Evolutionary conservation across 2,888 invertebrate species (phyloP).

Genomic region (Drosophila koepferae): DNA sequence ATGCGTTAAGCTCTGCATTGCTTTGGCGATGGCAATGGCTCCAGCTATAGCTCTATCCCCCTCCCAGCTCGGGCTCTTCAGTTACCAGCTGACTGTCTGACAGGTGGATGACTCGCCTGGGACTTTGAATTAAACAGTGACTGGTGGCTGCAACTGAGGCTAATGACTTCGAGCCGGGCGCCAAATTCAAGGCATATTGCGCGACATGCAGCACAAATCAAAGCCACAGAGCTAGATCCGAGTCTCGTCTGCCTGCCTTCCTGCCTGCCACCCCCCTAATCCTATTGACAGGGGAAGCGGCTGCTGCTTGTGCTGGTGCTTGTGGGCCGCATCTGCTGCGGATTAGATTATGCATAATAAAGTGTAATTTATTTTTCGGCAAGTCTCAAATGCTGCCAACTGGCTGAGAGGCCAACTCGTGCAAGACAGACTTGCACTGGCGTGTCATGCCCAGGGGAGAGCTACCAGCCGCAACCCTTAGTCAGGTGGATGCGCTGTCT

Average conservation of each 20-base stretch:
- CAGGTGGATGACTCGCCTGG: slow-evolving; percentile 62
- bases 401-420: slow-evolving; percentile 34
- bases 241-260: neutral
- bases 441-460: slow-evolving; percentile 16
- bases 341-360: slow-evolving; percentile 85
- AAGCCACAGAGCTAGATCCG: slow-evolving; percentile 13
- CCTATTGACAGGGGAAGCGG: slow-evolving; percentile 5
- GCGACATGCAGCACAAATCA: slow-evolving; percentile 44
- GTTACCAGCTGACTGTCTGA: slow-evolving; percentile 38
- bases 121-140: slow-evolving; percentile 2
- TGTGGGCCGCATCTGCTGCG: slow-evolving; percentile 81
- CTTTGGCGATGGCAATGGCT: slow-evolving; percentile 20
- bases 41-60: neutral
- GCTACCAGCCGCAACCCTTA: slow-evolving; percentile 21
- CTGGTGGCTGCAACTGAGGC: slow-evolving; percentile 36
- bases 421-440: slow-evolving; percentile 23
- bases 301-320: slow-evolving; percentile 2
- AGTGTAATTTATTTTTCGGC: slow-evolving; percentile 83
- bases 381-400: slow-evolving; percentile 49
- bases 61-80: neutral
- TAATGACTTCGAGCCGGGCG: slow-evolving; percentile 52
- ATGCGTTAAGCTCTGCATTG: slow-evolving; percentile 60
- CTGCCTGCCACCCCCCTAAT: slow-evolving; percentile 9
- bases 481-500: slow-evolving; percentile 49
- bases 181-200: slow-evolving; percentile 66